These are phyloP conservation scores for Cerceris rybyensis DNA, from an alignment of 2,888 invertebrate species.

Conservation along the genomic window DNA sequence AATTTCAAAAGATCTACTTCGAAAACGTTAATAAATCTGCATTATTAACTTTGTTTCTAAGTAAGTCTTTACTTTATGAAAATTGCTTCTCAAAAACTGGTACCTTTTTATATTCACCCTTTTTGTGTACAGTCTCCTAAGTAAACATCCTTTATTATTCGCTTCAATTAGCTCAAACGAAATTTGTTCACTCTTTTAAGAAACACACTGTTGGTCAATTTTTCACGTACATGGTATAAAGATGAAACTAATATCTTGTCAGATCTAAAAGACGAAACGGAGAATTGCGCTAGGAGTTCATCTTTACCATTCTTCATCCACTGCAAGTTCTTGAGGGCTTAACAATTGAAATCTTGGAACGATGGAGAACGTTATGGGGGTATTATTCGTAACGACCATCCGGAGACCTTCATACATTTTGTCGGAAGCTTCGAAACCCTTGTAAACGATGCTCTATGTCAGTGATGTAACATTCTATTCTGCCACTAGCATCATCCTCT, in stretches of 20 bases:
- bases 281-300: slow-evolving; percentile 30
- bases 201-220: too few relatives aligned
- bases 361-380: slow-evolving; percentile 34
- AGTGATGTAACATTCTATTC: slow-evolving; percentile 23
- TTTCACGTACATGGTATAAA: too few relatives aligned
- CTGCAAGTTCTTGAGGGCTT: slow-evolving; percentile 20
- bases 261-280: slow-evolving; percentile 36
- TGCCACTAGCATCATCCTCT: slow-evolving; percentile 23
- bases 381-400: slow-evolving; percentile 51
- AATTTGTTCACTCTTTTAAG: too few relatives aligned
- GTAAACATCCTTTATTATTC: too few relatives aligned
- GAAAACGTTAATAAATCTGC: too few relatives aligned
- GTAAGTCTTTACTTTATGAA: too few relatives aligned
- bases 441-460: slow-evolving; percentile 26
- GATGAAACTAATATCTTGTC: slow-evolving; percentile 17
- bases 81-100: too few relatives aligned
- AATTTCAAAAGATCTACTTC: too few relatives aligned
- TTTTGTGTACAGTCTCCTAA: too few relatives aligned
- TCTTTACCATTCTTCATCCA: slow-evolving; percentile 52
- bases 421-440: slow-evolving; percentile 25
- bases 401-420: slow-evolving; percentile 30
- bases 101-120: too few relatives aligned
- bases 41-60: too few relatives aligned
- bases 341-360: slow-evolving; percentile 41
- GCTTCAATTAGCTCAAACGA: too few relatives aligned